Conservation (phyloP, 2,113 vertebrate genomes). For the Microtus oregoni region DNA sequence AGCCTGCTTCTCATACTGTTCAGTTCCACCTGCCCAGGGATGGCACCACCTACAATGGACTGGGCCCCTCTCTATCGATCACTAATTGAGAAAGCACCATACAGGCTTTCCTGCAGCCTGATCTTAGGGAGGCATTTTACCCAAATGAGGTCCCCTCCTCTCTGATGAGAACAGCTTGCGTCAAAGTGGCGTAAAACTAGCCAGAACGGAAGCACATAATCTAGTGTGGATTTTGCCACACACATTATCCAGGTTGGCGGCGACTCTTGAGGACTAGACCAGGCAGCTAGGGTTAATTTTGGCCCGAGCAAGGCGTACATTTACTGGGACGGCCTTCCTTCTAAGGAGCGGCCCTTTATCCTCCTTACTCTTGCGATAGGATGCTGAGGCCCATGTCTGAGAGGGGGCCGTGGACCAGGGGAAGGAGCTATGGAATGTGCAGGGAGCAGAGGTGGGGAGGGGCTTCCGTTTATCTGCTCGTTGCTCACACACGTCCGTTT, state of each 20-base stretch:
- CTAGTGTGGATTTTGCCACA: slow-evolving; percentile 19
- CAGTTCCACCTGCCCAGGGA: background rate
- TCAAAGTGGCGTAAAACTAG: background rate
- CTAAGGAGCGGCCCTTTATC: background rate
- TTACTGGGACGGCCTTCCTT: background rate
- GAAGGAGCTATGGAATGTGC: background rate
- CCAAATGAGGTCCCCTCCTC: background rate
- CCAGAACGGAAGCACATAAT: background rate
- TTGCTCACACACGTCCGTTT: background rate
- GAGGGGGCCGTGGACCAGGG: background rate
- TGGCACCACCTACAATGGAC: background rate
- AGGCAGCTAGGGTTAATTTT: background rate
- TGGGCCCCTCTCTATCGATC: background rate
- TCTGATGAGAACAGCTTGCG: background rate
- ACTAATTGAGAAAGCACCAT: background rate
- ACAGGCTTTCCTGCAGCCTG: background rate
- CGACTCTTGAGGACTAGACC: background rate
- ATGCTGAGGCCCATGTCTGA: background rate
- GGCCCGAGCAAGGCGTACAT: background rate
- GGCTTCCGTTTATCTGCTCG: background rate
- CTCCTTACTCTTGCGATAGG: background rate
- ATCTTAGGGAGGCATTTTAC: background rate
- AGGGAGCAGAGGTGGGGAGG: background rate
- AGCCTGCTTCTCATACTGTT: background rate
- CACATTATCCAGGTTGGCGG: background rate